Percentiles rank a stretch among this genome's conserved stretches.
Evolutionary conservation across 2,888 invertebrate species (phyloP).

Genomic region (Perizoma affinitatum): DNA sequence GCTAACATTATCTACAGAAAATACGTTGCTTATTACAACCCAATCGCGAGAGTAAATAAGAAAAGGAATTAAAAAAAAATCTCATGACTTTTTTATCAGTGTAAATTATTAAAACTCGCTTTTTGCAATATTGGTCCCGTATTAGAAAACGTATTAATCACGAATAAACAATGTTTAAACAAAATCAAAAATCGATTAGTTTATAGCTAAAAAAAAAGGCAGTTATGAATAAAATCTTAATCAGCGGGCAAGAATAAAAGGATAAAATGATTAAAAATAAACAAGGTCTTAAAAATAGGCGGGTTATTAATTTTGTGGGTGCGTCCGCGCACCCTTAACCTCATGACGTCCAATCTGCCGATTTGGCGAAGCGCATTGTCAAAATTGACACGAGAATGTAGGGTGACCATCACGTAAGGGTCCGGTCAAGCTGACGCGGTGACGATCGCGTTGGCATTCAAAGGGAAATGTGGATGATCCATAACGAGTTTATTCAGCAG

Average conservation of each 20-base stretch:
- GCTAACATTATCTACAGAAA: too few species aligned
- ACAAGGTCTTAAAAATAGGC: conserved; percentile 77
- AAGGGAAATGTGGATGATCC: too few species aligned
- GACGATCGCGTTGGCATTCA: too few species aligned
- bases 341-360: conserved; percentile 51
- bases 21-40: too few species aligned
- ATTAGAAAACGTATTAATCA: conserved; percentile 35
- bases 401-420: conserved; percentile 47
- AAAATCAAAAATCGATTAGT: conserved; percentile 26
- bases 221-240: conserved; percentile 82
- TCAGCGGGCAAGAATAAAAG: conserved; percentile 68
- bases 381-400: conserved; percentile 69
- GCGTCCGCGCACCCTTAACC: conserved; percentile 53
- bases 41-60: too few species aligned
- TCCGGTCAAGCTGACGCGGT: too few species aligned
- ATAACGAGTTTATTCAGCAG: too few species aligned
- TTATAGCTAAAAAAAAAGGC: conserved; percentile 51
- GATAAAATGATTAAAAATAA: conserved; percentile 70
- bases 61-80: too few species aligned
- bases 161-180: conserved; percentile 22
- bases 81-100: neutral
- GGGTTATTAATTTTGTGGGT: conserved; percentile 77
- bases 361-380: conserved; percentile 70
- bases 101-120: conserved; percentile 14
- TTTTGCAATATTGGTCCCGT: conserved; percentile 1